phyloP scores from a whole-genome alignment of 2,888 invertebrate species.

The Onchidella celtica region DNA sequence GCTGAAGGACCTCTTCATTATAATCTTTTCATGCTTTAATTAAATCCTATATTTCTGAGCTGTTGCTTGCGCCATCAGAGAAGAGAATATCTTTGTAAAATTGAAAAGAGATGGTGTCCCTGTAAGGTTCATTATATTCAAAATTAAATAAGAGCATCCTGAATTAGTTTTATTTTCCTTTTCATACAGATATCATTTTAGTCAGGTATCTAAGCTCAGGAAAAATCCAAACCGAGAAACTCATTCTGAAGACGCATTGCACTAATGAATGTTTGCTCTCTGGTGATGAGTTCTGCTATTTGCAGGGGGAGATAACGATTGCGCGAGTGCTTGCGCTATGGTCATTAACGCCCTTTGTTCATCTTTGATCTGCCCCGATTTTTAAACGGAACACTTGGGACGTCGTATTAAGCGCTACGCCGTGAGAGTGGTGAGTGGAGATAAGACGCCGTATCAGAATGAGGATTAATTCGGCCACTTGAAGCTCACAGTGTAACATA shows the following conservation, averaged over 20 bases:
- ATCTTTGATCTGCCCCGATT: constrained; percentile 38
- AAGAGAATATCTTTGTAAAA: background rate
- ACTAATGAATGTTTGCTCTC: background rate
- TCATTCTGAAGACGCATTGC: background rate
- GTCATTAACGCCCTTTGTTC: constrained; percentile 37
- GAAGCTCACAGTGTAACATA: background rate
- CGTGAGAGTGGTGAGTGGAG: background rate
- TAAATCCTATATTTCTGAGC: background rate
- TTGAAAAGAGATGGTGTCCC: constrained; percentile 10
- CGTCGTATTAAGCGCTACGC: background rate
- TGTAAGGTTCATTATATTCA: background rate
- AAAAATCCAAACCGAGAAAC: no score
- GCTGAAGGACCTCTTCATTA: background rate
- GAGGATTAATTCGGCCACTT: constrained; percentile 14
- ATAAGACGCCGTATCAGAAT: background rate
- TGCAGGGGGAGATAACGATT: constrained; percentile 21
- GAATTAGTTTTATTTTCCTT: background rate
- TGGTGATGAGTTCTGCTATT: background rate
- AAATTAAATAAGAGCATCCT: background rate
- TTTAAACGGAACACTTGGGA: constrained; percentile 6
- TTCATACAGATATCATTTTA: background rate
- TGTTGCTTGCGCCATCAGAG: background rate
- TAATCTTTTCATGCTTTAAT: background rate
- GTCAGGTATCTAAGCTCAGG: no score
- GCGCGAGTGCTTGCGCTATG: constrained; percentile 17